Evolutionary conservation across 2,113 vertebrate genomes (phyloP).

Genomic region (Podarcis cretensis): DNA sequence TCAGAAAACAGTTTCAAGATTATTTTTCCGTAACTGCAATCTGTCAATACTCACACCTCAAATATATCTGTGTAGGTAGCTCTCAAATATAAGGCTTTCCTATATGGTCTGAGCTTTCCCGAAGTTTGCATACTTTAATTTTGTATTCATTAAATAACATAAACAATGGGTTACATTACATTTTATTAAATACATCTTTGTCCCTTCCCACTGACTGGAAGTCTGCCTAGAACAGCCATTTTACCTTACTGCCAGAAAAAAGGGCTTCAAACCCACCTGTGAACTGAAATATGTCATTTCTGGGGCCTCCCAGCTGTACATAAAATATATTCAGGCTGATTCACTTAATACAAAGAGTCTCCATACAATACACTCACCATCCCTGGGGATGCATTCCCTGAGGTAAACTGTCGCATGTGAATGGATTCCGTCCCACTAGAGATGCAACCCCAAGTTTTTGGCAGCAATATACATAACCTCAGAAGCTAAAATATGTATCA

Average conservation of each 20-base stretch:
- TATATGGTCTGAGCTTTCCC: neutral
- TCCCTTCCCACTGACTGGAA: neutral
- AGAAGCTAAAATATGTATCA: neutral
- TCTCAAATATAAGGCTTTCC: neutral
- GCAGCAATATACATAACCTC: neutral
- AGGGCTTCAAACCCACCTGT: slow-evolving; percentile 39
- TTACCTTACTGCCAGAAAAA: slow-evolving; percentile 8
- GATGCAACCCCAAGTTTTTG: neutral
- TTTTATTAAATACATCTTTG: neutral
- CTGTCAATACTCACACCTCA: neutral
- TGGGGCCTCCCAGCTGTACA: neutral
- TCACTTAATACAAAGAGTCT: neutral
- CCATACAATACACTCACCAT: neutral
- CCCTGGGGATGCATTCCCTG: neutral
- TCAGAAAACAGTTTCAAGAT: neutral
- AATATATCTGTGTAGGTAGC: neutral
- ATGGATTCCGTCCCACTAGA: neutral
- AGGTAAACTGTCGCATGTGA: neutral
- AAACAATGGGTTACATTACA: neutral
- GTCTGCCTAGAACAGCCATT: neutral
- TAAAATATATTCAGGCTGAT: neutral
- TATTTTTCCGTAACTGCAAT: slow-evolving; percentile 6
- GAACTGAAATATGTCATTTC: slow-evolving; percentile 4
- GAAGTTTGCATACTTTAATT: neutral
- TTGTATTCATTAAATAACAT: neutral